A percentile compares a stretch with the other conserved stretches of the same genome.
These are phyloP conservation scores for fruit fly (Drosophila melanogaster) DNA, from an alignment of 1,140 invertebrate species.

Conservation along the genomic window Release_6_plus_ISO1_MT NT_033779.5:7951001-7951500, in stretches of 20 bases:
- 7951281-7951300: constrained; percentile 1
- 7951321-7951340: constrained; percentile 22
- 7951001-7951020: too few relatives aligned
- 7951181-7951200: neutral
- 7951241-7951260: constrained; percentile 3
- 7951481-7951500: constrained; percentile 61
- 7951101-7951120: too few relatives aligned
- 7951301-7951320: constrained; percentile 31
- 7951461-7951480: constrained; percentile 55
- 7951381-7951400: neutral
- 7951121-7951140: neutral
- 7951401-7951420: too few relatives aligned
- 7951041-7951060: neutral
- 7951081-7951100: neutral
- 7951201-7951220: constrained; percentile 9
- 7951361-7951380: constrained; percentile 39
- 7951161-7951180: constrained; percentile 24
- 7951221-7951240: constrained; percentile 17
- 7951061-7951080: neutral
- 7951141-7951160: neutral
- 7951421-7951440: too few relatives aligned
- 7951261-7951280: constrained; percentile 17
- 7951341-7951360: constrained; percentile 36
- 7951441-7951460: constrained; percentile 38
- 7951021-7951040: too few relatives aligned